Percentiles rank a stretch among this genome's conserved stretches.
These are phyloP conservation scores for Heliconius erato DNA, from an alignment of 2,888 invertebrate species.

Conservation along the genomic window DNA sequence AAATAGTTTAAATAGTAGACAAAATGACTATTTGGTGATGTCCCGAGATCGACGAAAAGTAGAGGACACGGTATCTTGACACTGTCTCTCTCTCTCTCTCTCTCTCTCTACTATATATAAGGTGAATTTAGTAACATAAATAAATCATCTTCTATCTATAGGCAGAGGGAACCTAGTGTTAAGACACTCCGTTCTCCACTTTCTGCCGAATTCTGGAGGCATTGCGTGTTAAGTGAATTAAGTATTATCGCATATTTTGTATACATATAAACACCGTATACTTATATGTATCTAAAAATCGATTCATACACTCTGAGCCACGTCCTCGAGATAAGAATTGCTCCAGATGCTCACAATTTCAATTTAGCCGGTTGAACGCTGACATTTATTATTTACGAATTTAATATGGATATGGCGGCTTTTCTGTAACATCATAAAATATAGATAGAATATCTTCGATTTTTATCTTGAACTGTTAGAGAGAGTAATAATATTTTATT, in stretches of 20 bases:
- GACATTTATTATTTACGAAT: slow-evolving; percentile 16
- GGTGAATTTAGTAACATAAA: no score
- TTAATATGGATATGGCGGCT: not conserved
- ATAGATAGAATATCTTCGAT: not conserved
- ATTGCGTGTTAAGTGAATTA: no score
- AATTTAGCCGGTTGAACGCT: not conserved
- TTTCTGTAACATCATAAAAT: not conserved
- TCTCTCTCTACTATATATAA: not conserved
- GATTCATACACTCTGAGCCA: not conserved
- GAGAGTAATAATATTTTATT: not conserved
- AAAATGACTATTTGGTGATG: no score
- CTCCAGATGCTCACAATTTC: slow-evolving; percentile 17
- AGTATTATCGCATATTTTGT: not conserved
- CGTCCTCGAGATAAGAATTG: slow-evolving; percentile 2
- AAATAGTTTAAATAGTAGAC: no score
- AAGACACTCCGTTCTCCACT: no score
- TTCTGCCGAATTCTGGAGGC: no score
- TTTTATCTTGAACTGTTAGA: no score
- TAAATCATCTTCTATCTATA: no score
- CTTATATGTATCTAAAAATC: not conserved
- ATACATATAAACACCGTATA: not conserved
- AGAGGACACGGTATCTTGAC: no score
- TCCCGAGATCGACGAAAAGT: no score
- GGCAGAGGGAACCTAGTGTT: no score
- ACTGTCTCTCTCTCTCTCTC: no score